Evolutionary conservation across 2,113 vertebrate species (phyloP).

Genomic region (Chamaea fasciata): DNA sequence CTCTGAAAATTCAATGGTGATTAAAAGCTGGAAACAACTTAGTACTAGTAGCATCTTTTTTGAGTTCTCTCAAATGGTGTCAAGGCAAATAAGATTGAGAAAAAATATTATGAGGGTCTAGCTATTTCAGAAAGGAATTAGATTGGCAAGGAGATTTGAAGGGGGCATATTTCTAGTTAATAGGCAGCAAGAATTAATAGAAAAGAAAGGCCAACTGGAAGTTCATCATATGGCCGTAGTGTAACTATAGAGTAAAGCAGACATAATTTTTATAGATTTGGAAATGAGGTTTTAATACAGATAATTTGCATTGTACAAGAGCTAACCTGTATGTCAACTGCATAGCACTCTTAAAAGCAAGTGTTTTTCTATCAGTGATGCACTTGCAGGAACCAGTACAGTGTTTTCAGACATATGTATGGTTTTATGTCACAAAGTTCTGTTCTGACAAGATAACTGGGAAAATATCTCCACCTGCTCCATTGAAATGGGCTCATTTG

Average conservation of each 20-base stretch:
- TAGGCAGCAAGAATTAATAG: neutral
- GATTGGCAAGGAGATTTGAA: neutral
- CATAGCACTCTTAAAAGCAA: neutral
- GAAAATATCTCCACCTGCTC: neutral
- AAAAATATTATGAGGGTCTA: neutral
- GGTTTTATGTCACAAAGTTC: neutral
- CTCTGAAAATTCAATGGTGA: neutral
- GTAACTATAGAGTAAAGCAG: neutral
- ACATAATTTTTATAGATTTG: neutral
- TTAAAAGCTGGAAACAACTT: neutral
- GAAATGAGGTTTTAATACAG: neutral
- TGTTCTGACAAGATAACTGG: neutral
- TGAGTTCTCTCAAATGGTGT: neutral
- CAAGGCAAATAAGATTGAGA: neutral
- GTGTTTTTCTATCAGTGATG: neutral
- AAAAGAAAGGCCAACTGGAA: neutral
- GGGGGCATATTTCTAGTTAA: neutral
- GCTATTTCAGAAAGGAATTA: neutral
- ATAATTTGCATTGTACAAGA: neutral
- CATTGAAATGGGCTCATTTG: neutral
- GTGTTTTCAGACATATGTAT: fast-evolving
- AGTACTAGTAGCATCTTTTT: neutral
- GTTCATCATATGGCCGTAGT: neutral
- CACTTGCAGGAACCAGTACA: neutral
- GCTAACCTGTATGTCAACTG: neutral